phyloP scores from a whole-genome alignment of 1,140 invertebrate genomes.

The Fragariocoptes setiger region DNA sequence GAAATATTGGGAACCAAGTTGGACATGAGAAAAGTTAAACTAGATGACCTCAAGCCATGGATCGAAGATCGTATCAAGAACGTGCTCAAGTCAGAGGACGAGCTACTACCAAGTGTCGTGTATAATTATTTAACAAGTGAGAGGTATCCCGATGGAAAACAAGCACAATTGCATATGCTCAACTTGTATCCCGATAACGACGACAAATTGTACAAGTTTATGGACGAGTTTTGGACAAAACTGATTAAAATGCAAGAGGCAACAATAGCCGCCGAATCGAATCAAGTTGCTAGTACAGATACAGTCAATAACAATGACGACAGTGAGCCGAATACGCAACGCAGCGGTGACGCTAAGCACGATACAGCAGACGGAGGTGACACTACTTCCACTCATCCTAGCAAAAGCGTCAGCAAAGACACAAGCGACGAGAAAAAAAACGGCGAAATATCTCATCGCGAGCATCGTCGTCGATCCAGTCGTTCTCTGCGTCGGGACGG shows the following conservation, averaged over 20 bases:
- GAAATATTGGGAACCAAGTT: constrained; percentile 65
- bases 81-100: constrained; percentile 66
- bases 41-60: constrained; percentile 94
- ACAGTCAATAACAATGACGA: no score
- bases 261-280: no score
- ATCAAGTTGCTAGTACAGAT: no score
- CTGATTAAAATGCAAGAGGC: constrained; percentile 77
- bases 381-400: no score
- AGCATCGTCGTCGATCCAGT: no score
- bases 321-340: no score
- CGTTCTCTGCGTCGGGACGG: neutral
- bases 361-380: no score
- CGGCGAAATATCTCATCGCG: no score
- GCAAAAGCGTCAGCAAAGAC: no score
- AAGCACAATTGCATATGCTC: constrained; percentile 99
- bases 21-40: constrained; percentile 89
- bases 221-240: constrained; percentile 82
- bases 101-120: constrained; percentile 91
- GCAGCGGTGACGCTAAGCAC: no score
- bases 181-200: constrained; percentile 93
- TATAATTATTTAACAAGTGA: constrained; percentile 81
- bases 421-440: no score
- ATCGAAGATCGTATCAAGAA: constrained; percentile 83
- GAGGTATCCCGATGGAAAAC: constrained; percentile 70
- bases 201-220: constrained; percentile 83